Percentiles rank a stretch among this genome's conserved stretches.
Evolutionary conservation across 1,140 invertebrate species (phyloP).

Genomic region (Daktulosphaira vitifoliae): DNA sequence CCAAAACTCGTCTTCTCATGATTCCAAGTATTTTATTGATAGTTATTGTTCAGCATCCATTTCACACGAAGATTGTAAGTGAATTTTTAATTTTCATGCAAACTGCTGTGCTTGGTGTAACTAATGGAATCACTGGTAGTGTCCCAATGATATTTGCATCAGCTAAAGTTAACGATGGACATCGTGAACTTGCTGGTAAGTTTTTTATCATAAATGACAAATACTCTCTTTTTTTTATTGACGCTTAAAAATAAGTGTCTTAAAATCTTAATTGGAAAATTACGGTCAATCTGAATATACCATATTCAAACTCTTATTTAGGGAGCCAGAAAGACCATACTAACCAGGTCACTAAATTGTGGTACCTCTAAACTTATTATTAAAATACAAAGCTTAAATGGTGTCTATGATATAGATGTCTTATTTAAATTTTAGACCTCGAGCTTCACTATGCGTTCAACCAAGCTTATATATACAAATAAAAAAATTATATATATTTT

Average conservation of each 20-base stretch:
- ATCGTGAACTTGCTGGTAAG: constrained; percentile 62
- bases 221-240: no score
- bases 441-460: no score
- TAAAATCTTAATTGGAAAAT: neutral
- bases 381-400: no score
- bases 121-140: constrained; percentile 79
- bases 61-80: constrained; percentile 14
- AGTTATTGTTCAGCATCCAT: constrained; percentile 13
- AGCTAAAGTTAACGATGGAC: constrained; percentile 65
- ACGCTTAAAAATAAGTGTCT: neutral
- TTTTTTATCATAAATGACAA: neutral
- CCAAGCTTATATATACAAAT: no score
- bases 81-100: constrained; percentile 48
- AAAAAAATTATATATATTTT: no score
- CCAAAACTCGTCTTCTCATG: constrained; percentile 57
- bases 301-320: no score
- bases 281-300: neutral
- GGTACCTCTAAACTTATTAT: no score
- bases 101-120: constrained; percentile 61
- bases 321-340: no score
- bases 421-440: no score
- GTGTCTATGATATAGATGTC: no score
- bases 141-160: constrained; percentile 86
- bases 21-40: constrained; percentile 62
- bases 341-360: no score